Conservation (phyloP, 2,888 invertebrate species). For the Schizaphis graminum region DNA sequence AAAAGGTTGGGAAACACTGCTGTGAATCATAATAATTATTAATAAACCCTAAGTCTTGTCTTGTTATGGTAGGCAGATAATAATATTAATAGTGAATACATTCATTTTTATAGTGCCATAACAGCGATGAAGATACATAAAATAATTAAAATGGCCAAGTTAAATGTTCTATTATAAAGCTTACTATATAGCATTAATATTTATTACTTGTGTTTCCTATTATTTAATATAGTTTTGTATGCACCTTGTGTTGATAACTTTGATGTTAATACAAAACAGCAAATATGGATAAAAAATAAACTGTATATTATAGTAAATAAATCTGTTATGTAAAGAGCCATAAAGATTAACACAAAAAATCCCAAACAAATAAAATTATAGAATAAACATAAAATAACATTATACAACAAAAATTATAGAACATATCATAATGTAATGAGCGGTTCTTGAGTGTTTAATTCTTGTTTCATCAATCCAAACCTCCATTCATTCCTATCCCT, state of each 20-base stretch:
- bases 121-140: background rate
- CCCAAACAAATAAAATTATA: conserved; percentile 22
- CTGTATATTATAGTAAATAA: conserved; percentile 38
- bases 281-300: conserved; percentile 38
- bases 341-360: conserved; percentile 19
- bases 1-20: too few relatives aligned
- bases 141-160: background rate
- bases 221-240: background rate
- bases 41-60: too few relatives aligned
- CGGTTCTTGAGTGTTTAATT: conserved; percentile 44
- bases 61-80: too few relatives aligned
- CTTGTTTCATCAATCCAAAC: conserved; percentile 57
- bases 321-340: background rate
- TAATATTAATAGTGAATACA: background rate
- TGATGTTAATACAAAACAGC: background rate
- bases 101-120: background rate
- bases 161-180: background rate
- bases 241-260: background rate
- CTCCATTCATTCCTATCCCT: conserved; percentile 80
- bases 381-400: conserved; percentile 29
- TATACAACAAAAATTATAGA: conserved; percentile 3
- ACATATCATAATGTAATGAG: conserved; percentile 58
- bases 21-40: too few relatives aligned
- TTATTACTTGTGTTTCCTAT: background rate
- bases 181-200: background rate